Evolutionary conservation across 2,797 vertebrate species (phyloP), one percentile per base, ranked within the genome.

Genomic region (Acrossocheilus wenchowensis): DNA sequence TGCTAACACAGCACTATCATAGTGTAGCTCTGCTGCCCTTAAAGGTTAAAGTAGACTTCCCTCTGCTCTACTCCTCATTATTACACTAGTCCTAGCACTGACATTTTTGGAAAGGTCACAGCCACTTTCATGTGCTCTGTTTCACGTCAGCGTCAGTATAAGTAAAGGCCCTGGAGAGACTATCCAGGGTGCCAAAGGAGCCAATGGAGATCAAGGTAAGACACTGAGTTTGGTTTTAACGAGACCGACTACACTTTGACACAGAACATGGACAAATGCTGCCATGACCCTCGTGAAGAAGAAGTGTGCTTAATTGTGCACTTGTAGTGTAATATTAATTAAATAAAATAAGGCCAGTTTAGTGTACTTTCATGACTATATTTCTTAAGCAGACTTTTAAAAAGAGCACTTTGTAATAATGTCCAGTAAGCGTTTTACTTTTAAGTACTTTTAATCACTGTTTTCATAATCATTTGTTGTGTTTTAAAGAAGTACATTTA

Each of bases 21-120:
- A 82, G 77, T 86, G 79, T 80, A 80, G 74, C 74, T 81, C 75
- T 78, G 77, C 74, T 87, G 77, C 78, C 78, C 86, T 86, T 87
- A 88, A 90, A 90, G 89, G 89, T 90, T 89, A 90, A 83, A 86
- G 79, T 82, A 84, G 87, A 82, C 83, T 78, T 89, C 86, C 84
- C 86, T 86, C 88, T 85, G 89, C 88, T 89, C 62, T 74, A 87
- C 68, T 85, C 81, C 88, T 89, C 87, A 87, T 89, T 87, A 90
- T 81, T 87, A 88, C 90, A 90, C 69, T 78, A 87, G 85, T 82
- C 82, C 86, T 82, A 78, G 88, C 83, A 86, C 62, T 93, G 92
- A 93, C 93, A 93, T 93, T 92, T 52, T 86, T 57, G 74, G 85
- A 93, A 94, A 92, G 90, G 92, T 92, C 87, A 91, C 88, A 87